Evolutionary conservation across 2,888 invertebrate species (phyloP).

Genomic region (Hetaerina titia): DNA sequence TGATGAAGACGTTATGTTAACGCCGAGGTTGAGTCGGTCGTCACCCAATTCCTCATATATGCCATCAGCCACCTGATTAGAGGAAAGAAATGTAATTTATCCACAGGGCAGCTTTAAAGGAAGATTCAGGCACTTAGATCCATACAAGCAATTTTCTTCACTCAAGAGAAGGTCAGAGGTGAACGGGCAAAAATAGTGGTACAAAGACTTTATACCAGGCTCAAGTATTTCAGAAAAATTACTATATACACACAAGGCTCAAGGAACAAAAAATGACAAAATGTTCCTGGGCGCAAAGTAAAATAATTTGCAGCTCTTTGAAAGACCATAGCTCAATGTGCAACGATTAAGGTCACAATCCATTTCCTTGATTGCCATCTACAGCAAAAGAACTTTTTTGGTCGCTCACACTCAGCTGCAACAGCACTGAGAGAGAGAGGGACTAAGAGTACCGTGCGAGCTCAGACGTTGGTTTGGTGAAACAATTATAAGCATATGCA

Average conservation of each 20-base stretch:
- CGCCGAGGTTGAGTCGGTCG: conserved; percentile 75
- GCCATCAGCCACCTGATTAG: conserved; percentile 82
- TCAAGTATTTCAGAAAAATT: background rate
- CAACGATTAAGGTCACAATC: background rate
- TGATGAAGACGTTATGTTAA: conserved; percentile 70
- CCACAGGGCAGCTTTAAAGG: conserved; percentile 44
- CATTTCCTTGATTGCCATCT: background rate
- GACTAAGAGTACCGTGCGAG: background rate
- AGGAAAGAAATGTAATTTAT: conserved; percentile 15
- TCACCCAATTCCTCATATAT: conserved; percentile 88
- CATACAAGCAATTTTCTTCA: background rate
- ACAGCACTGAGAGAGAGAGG: background rate
- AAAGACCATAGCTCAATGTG: background rate
- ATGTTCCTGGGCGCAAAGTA: background rate
- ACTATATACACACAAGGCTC: background rate
- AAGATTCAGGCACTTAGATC: background rate
- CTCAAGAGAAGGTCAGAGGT: background rate
- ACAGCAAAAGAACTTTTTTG: background rate
- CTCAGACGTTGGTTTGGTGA: background rate
- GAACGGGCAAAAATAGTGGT: background rate
- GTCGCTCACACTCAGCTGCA: background rate
- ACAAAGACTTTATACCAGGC: background rate
- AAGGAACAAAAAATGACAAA: background rate
- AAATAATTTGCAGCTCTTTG: background rate
- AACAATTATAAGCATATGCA: background rate